Evolutionary conservation across 23 tunicate species (phyloP), one percentile per base, ranked within the genome.

Genomic region (Oikopleura albicans): DNA sequence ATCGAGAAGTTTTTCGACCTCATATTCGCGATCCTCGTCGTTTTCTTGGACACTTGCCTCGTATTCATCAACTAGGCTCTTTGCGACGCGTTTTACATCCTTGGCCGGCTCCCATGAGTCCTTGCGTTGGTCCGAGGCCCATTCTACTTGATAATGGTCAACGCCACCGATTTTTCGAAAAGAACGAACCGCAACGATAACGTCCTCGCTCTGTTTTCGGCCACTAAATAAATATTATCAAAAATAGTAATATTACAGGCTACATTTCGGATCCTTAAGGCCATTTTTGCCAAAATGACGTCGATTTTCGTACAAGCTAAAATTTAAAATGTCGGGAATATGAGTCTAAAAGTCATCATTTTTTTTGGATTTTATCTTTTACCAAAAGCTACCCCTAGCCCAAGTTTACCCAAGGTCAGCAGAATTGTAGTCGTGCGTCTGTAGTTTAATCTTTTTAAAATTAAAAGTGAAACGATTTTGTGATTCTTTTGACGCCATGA

Each of bases 101-200:
- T 71, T 71, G 27, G 79, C 79, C 31, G 79, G 79, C 37, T 71
- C 79, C 79, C 79, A 71, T 2, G 79, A 71, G 2, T 71, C 35
- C 35, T 16, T 16, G 28, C 79, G 79, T 22, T 2, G 4, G 35
- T 31, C 37, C 4, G 27, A 16, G 34, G 36, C 2, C 79, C 79
- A 71, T 29, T 71, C 31, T 4, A 71, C 79, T 71, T 71, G 79
- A 37, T 12, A 71, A 71, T 71, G 79, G 4, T 71, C 79, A 71
- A 71, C 79, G 28, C 79, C 79, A 29, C 35, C 35, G 37, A 71
- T 71, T 29, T 71, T 71, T 29, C 35, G 27, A 4, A 29, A 71
- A 12, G 34, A 16, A 2, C 2, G 79, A 16, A 71, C 79, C 31
- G 27, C 34, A 29, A 71, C 79, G 35, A 71, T 71, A 4, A 71